Evolutionary conservation across 2,113 vertebrate genomes (phyloP), one percentile per base, ranked within the genome.

Genomic region (Podilymbus podiceps): DNA sequence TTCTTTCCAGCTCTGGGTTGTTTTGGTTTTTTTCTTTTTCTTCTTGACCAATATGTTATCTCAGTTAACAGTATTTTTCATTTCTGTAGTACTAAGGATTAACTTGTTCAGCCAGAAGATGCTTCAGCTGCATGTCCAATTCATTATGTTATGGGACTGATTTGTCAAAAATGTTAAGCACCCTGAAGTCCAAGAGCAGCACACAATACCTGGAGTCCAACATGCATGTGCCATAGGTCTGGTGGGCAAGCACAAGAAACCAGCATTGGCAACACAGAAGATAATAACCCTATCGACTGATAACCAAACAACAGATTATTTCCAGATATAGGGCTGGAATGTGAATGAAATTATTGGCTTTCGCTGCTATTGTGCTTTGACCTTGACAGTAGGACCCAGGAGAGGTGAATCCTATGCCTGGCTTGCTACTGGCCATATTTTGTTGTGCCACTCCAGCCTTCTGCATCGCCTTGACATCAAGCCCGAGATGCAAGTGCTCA

Each of bases 11-110:
- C 67, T 90, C 52, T 50, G n/a, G 5, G 7, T 5, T 12, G 2
- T 31, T 66, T n/a, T 38, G 38, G 38, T 38, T 38, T 38, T 38
- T 11, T 83, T 88, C 93, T 55, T 77, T 67, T 47, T 21, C 27
- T 68, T 79, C 96, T 79, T 88, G 62, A 94, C 80, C 89, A 92
- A 89, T 96, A 73, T 28, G 35, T 69, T 95, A 78, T 75, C 53
- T 93, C 46, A 72, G 93, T 85, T 91, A 92, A 72, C 1, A 7
- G 55, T 82, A 79, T 94, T 96, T 95, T 93, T 96, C 91, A 94
- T 94, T 95, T 92, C 87, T 81, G 12, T 89, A 35, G 80, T 64
- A 78, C 76, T 75, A 75, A 87, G 80, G 73, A 96, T 95, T 95
- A 94, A 95, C 77, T 96, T 95, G 64, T 94, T 40, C 81, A 82